Evolutionary conservation across 2,113 vertebrate species (phyloP).

Genomic region (Sapajus apella): DNA sequence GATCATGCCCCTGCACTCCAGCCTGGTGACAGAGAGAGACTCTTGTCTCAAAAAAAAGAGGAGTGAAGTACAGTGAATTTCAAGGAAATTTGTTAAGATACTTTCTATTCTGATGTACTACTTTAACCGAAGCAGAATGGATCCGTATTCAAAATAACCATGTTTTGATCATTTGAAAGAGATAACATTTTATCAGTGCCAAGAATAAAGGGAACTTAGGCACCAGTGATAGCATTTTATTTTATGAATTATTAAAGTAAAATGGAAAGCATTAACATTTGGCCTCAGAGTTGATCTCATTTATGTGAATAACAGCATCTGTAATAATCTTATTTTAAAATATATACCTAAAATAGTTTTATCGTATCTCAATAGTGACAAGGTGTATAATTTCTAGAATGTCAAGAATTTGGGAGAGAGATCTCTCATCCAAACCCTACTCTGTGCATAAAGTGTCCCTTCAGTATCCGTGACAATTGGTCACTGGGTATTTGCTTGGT

Average conservation of each 20-base stretch:
- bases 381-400: background rate
- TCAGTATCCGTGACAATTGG: background rate
- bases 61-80: background rate
- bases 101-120: conserved; percentile 35
- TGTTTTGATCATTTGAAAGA: background rate
- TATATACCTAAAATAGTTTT: background rate
- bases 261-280: background rate
- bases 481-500: background rate
- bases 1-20: no score
- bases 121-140: background rate
- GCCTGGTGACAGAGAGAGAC: no score
- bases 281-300: background rate
- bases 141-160: conserved; percentile 7
- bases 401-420: background rate
- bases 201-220: background rate
- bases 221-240: background rate
- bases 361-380: background rate
- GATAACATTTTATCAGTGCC: background rate
- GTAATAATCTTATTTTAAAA: background rate
- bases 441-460: background rate
- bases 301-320: background rate
- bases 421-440: background rate
- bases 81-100: background rate
- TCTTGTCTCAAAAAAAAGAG: no score
- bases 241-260: conserved; percentile 29